Evolutionary conservation across 2,888 invertebrate species (phyloP), one percentile per base, ranked within the genome.

Genomic region (Argyra leucocephala): DNA sequence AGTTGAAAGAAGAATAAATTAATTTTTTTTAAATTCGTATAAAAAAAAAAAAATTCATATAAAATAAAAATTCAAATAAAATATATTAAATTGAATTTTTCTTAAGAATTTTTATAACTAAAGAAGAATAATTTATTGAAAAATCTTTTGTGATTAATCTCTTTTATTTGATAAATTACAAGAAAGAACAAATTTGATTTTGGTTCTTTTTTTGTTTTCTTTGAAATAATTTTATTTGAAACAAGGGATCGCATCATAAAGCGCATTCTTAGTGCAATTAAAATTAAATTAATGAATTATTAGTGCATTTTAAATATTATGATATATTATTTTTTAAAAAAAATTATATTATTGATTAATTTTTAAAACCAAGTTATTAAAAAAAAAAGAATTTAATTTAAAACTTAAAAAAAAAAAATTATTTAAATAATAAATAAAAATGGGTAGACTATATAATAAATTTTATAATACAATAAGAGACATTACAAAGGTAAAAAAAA

Each of bases 401-500:
- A 31, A 10, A 10, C 5, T 18, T 18, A 48, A 48, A 48, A 37
- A 37, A 37, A 6, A 48, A 37, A 37, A 6, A 48, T 12, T 48
- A n/a, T 48, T 18, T 48, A 18, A 48, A 48, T 18, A 15, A 48
- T 6, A 48, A 48, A 48, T 3, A 1, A 48, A 48, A 18, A 48
- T 48, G 48, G 48, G 48, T 18, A 48, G 48, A n/a, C 48, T 48
- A 48, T 48, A 48, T 48, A 48, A 48, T 48, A 48, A 48, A 48
- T 48, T 48, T 48, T 48, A 48, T 48, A 48, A 48, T n/a, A 48
- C 48, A 18, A n/a, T 48, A 15, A 15, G 48, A n/a, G 18, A 48
- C 18, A 5, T 5, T 48, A 18, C 48, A 48, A 48, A 48, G 48
- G 48, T 48, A 48, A 48, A 48, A 18, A 48, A 4, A 31, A 10